Conservation (phyloP, 2,797 vertebrate species). For the Sebastolobus altivelis region DNA sequence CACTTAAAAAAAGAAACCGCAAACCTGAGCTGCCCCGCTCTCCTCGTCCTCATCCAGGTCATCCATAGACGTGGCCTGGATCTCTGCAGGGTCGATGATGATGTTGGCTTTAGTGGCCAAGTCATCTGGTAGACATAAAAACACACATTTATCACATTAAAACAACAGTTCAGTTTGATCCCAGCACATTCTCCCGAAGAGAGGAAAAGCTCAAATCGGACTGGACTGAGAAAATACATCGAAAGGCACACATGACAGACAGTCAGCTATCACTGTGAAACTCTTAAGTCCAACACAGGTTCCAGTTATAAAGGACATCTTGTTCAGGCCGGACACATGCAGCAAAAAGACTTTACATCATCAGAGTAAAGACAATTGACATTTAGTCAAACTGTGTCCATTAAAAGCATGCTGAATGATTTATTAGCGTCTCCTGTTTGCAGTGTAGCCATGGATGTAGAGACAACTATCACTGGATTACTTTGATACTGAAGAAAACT, state of each 20-base stretch:
- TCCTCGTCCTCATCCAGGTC: slow-evolving; percentile 98
- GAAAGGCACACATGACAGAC: not conserved
- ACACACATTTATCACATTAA: not conserved
- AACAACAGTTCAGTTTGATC: not conserved
- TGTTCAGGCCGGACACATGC: too few species aligned
- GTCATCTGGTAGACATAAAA: slow-evolving; percentile 85
- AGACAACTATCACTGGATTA: not conserved
- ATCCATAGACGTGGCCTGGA: slow-evolving; percentile 94
- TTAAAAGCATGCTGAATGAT: not conserved
- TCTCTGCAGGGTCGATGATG: slow-evolving; percentile 94
- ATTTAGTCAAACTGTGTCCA: too few species aligned
- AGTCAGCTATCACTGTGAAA: not conserved
- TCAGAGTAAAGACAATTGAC: too few species aligned
- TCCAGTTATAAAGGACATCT: not conserved
- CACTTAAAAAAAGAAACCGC: not conserved
- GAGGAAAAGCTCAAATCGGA: not conserved
- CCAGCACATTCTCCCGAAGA: too few species aligned
- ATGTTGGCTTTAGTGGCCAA: slow-evolving; percentile 95
- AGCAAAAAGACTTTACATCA: too few species aligned
- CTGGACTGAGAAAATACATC: not conserved
- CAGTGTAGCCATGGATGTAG: not conserved
- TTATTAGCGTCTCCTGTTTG: not conserved
- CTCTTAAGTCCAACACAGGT: too few species aligned
- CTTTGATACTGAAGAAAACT: not conserved
- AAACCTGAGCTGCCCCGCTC: slow-evolving; percentile 90